Evolutionary conservation across 2,113 vertebrate genomes (phyloP).

Genomic region (Pantherophis guttatus): DNA sequence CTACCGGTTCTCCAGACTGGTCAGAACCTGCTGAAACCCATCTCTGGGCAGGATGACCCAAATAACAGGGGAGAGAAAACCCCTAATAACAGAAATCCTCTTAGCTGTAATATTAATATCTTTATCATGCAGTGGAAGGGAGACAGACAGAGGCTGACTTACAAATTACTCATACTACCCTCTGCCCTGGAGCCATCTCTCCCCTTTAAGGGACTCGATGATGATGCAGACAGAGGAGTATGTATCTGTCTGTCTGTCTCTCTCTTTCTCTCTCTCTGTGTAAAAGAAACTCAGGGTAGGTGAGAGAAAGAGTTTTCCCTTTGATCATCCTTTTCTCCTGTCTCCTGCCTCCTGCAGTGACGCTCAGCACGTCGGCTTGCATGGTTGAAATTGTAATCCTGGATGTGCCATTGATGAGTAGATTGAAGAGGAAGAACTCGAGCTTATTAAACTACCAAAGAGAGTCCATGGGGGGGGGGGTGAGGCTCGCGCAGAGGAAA

Average conservation of each 20-base stretch:
- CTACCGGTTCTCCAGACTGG: no score
- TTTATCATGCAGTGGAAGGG: background rate
- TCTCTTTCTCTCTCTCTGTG: no score
- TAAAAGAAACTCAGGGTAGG: background rate
- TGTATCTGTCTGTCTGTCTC: no score
- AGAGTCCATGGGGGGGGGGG: background rate
- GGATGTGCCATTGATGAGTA: background rate
- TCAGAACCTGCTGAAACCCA: no score
- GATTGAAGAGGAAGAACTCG: background rate
- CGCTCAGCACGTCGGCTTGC: background rate
- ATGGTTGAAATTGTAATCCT: background rate
- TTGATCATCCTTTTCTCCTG: constrained; percentile 1
- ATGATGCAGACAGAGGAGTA: background rate
- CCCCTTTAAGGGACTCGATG: background rate
- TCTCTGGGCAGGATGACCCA: background rate
- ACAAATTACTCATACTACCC: background rate
- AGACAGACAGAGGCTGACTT: background rate
- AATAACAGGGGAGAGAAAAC: background rate
- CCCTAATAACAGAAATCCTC: background rate
- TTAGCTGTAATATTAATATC: background rate
- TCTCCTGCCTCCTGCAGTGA: background rate
- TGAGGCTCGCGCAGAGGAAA: background rate
- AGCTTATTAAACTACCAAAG: constrained; percentile 1
- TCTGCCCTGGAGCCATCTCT: background rate
- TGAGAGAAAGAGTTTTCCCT: background rate